Conservation (phyloP, 2,888 invertebrate genomes). For the Caenorhabditis japonica region DNA sequence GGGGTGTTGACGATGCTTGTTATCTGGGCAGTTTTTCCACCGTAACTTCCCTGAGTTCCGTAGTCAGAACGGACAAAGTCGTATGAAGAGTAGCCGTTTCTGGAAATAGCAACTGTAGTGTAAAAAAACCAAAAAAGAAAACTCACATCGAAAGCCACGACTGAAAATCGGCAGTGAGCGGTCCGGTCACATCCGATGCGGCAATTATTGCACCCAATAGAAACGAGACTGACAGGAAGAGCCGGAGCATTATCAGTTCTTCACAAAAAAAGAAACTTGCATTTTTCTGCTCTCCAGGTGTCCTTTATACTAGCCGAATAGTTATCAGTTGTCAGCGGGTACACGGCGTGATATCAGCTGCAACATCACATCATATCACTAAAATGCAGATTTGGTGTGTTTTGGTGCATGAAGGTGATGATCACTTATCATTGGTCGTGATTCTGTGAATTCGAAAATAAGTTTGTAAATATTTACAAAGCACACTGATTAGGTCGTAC, state of each 20-base stretch:
- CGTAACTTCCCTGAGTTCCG: slow-evolving; percentile 63
- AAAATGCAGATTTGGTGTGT: slow-evolving; percentile 17
- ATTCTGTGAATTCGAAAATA: background rate
- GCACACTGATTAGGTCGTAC: too few relatives aligned
- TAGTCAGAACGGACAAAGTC: slow-evolving; percentile 58
- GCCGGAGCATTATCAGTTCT: slow-evolving; percentile 18
- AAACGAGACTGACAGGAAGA: too few relatives aligned
- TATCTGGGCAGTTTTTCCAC: slow-evolving; percentile 53
- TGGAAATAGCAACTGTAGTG: slow-evolving; percentile 15
- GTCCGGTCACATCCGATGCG: slow-evolving; percentile 43
- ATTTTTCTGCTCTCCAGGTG: slow-evolving; percentile 1
- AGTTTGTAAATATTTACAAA: too few relatives aligned
- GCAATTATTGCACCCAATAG: too few relatives aligned
- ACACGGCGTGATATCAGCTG: slow-evolving; percentile 31
- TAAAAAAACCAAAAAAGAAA: background rate
- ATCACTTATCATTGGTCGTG: slow-evolving; percentile 13
- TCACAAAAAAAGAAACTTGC: background rate
- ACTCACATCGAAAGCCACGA: slow-evolving; percentile 46
- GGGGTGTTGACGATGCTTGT: slow-evolving; percentile 46
- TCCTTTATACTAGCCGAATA: slow-evolving; percentile 18
- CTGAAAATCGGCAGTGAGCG: slow-evolving; percentile 55
- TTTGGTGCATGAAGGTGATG: slow-evolving; percentile 15
- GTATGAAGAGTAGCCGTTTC: slow-evolving; percentile 57
- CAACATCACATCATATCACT: too few relatives aligned
- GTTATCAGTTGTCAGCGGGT: slow-evolving; percentile 34